These are phyloP conservation scores for Urocynchramus pylzowi DNA, from an alignment of 2,113 vertebrate species.

Conservation along the genomic window DNA sequence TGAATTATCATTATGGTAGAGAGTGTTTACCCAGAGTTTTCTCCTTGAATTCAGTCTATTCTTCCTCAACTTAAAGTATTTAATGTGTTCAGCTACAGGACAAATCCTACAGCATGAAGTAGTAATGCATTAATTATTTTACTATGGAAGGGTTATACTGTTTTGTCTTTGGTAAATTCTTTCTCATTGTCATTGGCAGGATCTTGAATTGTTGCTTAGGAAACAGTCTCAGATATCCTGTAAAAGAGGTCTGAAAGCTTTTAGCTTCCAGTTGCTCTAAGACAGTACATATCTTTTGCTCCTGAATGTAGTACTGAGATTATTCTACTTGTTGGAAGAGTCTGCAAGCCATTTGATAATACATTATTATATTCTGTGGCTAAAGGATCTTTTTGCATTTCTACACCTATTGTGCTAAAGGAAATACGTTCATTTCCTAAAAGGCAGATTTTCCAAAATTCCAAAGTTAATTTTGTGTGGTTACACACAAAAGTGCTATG, in stretches of 20 bases:
- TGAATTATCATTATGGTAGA: neutral
- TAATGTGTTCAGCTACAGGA: neutral
- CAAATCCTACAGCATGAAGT: neutral
- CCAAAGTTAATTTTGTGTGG: neutral
- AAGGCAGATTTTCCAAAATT: neutral
- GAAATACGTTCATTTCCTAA: neutral
- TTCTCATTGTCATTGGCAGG: neutral
- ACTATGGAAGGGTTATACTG: neutral
- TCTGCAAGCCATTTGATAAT: neutral
- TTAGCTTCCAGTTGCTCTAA: neutral
- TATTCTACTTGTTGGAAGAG: neutral
- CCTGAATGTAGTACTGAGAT: neutral
- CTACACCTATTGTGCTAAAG: neutral
- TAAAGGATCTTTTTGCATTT: neutral
- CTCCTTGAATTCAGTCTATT: neutral
- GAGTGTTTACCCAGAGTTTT: neutral
- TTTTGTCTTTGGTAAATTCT: neutral
- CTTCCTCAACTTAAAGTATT: neutral
- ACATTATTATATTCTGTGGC: neutral
- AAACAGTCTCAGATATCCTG: neutral
- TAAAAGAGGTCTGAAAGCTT: neutral
- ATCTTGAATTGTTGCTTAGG: neutral
- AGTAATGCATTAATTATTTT: neutral
- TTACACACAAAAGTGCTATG: too few relatives aligned
- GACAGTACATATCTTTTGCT: neutral